Base-by-base conservation (phyloP, 2,888 invertebrate species). In the Drosophila antonietae region DNA sequence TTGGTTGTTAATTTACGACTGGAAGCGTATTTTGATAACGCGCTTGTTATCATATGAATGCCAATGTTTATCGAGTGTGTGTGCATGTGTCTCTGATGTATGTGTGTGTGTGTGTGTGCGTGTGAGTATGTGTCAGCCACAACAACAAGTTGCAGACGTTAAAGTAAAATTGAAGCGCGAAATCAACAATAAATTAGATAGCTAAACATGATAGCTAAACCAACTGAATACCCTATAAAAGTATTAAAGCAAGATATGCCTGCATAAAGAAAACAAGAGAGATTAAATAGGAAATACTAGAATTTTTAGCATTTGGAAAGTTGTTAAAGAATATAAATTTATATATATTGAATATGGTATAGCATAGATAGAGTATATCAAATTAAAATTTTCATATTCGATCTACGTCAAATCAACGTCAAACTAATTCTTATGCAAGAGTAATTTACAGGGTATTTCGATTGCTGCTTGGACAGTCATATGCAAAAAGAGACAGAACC, bases 21-120 rank as follows among this genome's bases (percentile, higher is more conserved):
- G 67, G 71, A 28, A 64, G 67, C 60, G 55, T 53, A 51, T 68
- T 63, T 59, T 71, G 84, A 80, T 86, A 86, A 80, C 73, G 68
- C 61, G 72, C 67, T 55, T 67, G 71, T 79, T 85, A 88, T 86
- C 85, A 80, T 56, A 71, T 59, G 59, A 71, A 57, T 57, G 65
- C 78, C 71, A 74, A 75, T 80, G 77, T 82, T 80, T 80, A 78
- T 80, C 72, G 66, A 72, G 64, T 70, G 47, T 75, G 61, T 20
- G 31, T 41, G 41, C 4, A 18, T 41, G 41, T n/a, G n/a, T n/a
- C n/a, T n/a, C 28, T 53, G 39, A 4, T 6, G 65, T 71, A 46
- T 74, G 56, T 23, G 2, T 41, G 66, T 68, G 43, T 75, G 61
- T 15, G 66, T 72, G 47, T 73, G 55, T 12, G 66, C 67, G 52